Conservation (phyloP, 2,113 vertebrate species). For the Nestor notabilis region DNA sequence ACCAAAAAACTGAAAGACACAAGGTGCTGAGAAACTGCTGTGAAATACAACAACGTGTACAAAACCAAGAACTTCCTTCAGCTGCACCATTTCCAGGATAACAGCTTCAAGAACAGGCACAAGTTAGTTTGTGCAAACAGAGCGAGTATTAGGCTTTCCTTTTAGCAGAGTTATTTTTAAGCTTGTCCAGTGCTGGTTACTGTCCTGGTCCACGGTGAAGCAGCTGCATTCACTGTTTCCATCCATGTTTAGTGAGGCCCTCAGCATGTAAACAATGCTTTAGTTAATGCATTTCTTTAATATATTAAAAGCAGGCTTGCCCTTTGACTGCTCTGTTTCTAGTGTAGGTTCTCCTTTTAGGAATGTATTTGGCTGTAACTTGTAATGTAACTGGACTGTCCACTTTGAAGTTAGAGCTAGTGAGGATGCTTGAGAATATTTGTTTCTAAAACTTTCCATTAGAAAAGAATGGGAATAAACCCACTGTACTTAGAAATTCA, state of each 20-base stretch:
- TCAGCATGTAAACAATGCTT: not conserved
- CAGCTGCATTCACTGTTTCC: not conserved
- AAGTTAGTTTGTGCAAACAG: not conserved
- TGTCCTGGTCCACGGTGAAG: not conserved
- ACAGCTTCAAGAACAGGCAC: not conserved
- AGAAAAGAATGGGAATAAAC: fast-evolving
- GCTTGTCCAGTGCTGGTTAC: not conserved
- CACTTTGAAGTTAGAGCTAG: not conserved
- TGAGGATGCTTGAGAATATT: not conserved
- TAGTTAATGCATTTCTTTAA: not conserved
- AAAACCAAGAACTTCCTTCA: not conserved
- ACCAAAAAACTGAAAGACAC: not conserved
- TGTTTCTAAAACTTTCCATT: not conserved
- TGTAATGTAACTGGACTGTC: not conserved
- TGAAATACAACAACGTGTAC: not conserved
- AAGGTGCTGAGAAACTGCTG: not conserved
- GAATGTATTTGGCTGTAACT: not conserved
- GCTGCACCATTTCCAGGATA: not conserved
- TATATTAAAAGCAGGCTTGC: not conserved
- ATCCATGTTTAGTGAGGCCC: not conserved
- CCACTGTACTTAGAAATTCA: not conserved
- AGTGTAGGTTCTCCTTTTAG: not conserved
- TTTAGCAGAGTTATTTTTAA: not conserved
- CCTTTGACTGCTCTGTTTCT: not conserved
- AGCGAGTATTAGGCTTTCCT: not conserved